Conservation (phyloP, 2,888 invertebrate genomes). For the Terebella lapidaria region DNA sequence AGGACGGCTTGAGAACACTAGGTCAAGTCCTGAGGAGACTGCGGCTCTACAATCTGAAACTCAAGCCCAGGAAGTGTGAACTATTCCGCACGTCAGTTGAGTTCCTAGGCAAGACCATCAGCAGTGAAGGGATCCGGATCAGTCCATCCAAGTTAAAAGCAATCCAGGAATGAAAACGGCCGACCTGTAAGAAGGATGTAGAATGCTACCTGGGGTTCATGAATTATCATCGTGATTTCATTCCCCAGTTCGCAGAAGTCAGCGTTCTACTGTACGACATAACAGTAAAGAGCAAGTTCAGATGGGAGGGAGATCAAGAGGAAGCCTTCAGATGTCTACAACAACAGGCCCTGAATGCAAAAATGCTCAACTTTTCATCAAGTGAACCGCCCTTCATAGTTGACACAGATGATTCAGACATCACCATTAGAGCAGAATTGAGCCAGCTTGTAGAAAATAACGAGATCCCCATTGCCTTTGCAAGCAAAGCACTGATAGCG, state of each 20-base stretch:
- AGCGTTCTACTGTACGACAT: neutral
- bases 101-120: neutral
- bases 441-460: too few species aligned
- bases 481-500: too few species aligned
- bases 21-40: neutral
- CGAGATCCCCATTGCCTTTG: too few species aligned
- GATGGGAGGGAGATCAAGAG: neutral
- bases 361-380: too few species aligned
- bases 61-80: slow-evolving; percentile 5
- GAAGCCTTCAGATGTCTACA: too few species aligned
- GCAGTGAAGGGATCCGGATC: neutral
- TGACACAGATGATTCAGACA: neutral
- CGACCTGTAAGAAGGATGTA: neutral
- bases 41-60: neutral
- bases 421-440: too few species aligned
- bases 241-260: neutral
- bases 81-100: neutral
- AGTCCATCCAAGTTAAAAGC: neutral
- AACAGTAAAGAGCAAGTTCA: neutral
- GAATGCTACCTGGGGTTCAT: neutral
- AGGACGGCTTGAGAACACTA: neutral
- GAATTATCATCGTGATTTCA: neutral
- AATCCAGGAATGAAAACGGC: neutral
- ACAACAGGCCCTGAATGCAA: too few species aligned
- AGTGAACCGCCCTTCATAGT: neutral